Evolutionary conservation across 2,797 vertebrate genomes (phyloP).

Genomic region (Premnoplex brunnescens): DNA sequence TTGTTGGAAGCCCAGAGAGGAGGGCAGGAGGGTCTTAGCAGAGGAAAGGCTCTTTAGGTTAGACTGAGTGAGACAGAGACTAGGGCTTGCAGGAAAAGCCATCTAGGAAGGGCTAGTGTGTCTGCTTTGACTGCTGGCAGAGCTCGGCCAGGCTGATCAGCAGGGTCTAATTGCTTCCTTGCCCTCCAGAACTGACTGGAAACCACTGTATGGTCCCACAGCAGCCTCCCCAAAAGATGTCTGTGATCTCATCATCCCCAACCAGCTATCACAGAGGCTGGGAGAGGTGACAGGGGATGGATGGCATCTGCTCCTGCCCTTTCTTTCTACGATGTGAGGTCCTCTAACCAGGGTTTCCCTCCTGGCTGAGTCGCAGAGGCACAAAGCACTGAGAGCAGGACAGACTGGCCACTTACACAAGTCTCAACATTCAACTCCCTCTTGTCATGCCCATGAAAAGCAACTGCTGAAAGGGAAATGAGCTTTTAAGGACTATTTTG

Average conservation of each 20-base stretch:
- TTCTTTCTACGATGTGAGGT: not conserved
- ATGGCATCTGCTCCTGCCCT: not conserved
- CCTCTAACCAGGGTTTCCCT: not conserved
- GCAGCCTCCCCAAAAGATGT: not conserved
- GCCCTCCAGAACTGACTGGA: not conserved
- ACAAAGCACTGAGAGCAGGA: not conserved
- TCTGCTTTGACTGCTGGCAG: not conserved
- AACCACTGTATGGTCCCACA: accelerated
- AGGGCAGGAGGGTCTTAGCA: not conserved
- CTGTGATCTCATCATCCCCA: not conserved
- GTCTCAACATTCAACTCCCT: not conserved
- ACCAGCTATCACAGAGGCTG: accelerated
- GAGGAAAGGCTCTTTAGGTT: not conserved
- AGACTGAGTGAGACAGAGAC: not conserved
- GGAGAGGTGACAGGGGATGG: not conserved
- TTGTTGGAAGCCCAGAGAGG: not conserved
- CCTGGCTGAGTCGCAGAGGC: not conserved
- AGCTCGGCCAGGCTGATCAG: not conserved
- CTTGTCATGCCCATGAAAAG: not conserved
- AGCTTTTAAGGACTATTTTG: not conserved
- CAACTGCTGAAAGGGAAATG: not conserved
- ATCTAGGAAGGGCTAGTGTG: not conserved
- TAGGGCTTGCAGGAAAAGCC: not conserved
- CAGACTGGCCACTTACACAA: not conserved
- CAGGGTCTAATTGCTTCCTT: not conserved